Conservation (phyloP, 2,888 invertebrate genomes). For the Stenodera caucasica region DNA sequence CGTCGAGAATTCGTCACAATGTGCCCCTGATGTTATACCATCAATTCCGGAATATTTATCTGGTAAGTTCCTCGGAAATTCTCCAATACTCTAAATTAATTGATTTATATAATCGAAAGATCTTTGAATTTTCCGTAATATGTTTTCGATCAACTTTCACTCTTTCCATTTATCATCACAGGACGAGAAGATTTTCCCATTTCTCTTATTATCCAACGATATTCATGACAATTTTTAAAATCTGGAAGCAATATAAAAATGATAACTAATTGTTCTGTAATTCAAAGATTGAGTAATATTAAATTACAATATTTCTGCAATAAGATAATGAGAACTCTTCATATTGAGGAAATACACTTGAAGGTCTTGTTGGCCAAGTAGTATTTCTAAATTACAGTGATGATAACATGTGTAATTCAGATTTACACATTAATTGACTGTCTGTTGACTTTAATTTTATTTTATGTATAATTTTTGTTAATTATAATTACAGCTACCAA, state of each 20-base stretch:
- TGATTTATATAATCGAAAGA: background rate
- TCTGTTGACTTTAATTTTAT: background rate
- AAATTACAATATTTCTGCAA: slow-evolving; percentile 10
- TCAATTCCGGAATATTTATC: slow-evolving; percentile 47
- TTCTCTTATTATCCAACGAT: too few species aligned
- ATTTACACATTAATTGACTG: too few species aligned
- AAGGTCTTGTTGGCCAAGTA: too few species aligned
- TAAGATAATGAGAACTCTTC: background rate
- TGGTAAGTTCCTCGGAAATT: slow-evolving; percentile 35
- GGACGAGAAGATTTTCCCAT: too few species aligned
- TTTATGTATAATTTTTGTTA: slow-evolving; percentile 16
- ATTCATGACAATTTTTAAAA: too few species aligned
- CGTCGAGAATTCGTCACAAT: slow-evolving; percentile 5
- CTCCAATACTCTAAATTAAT: background rate
- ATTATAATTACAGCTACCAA: slow-evolving; percentile 59
- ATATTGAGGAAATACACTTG: background rate
- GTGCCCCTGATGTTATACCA: slow-evolving; percentile 33
- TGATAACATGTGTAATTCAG: too few species aligned
- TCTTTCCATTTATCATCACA: slow-evolving; percentile 23
- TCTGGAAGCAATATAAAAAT: too few species aligned
- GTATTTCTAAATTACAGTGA: too few species aligned
- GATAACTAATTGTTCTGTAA: too few species aligned
- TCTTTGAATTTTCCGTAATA: slow-evolving; percentile 21
- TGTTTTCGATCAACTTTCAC: slow-evolving; percentile 27
- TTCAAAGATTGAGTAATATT: too few species aligned